Evolutionary conservation across 2,888 invertebrate genomes (phyloP), one percentile per base, ranked within the genome.

Genomic region (Tachina fera): DNA sequence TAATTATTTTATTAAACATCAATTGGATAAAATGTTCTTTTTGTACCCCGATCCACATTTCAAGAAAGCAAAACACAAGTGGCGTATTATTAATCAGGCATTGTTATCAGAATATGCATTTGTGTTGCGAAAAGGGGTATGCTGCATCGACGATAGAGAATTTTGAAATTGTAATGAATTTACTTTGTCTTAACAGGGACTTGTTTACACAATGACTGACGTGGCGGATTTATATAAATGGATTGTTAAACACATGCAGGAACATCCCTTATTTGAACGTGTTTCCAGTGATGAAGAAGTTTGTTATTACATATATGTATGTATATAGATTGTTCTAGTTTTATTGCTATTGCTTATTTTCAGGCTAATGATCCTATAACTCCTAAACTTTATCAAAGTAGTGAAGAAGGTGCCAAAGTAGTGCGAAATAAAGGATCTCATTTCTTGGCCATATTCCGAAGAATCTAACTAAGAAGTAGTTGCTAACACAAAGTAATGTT

Each of bases 21-120:
- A 98, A 96, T 93, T 99, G 60, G 95, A 95, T 86, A 99, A 99
- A 93, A 97, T 99, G 96, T 99, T 99, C 93, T 99, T 99, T 93
- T 94, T 99, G 19, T 99, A 98, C 93, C 99, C 99, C 39, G 99
- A 99, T 94, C 99, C 99, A 45, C 99, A 99, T 93, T 99, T 99
- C 92, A 99, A 99, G 92, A 98, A 96, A 91, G 96, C 98, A 0
- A 99, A 99, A 93, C 98, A 99, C 91, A 99, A 99, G 93, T 99
- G 99, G 99, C 95, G 99, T 84, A 99, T 99, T 86, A 98, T 99
- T 87, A 99, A 98, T 91, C 95, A 96, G 89, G 96, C 96, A 89
- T 93, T 99, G 49, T 93, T 99, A 31, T 97, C 99, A 3, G 99
- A 99, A 93, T 99, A 99, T 94, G 99, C 99, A 0, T 99, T 98